Conservation (phyloP, 2,797 vertebrate species). For the Amazonetta brasiliensis region DNA sequence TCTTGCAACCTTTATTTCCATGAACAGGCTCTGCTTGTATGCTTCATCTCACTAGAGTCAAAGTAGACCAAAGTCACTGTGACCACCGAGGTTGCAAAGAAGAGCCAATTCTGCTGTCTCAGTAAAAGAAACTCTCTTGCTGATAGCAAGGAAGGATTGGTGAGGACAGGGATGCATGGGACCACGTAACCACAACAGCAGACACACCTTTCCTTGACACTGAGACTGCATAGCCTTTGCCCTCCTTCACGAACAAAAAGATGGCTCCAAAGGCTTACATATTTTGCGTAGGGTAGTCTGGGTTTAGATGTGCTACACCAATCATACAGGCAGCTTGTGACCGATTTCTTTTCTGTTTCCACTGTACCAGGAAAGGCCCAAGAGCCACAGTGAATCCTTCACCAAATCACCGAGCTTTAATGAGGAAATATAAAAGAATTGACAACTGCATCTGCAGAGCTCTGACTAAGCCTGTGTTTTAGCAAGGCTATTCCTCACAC, state of each 20-base stretch:
- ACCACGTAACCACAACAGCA: not conserved
- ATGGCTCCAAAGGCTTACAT: not conserved
- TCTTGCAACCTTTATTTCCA: not conserved
- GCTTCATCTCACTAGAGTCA: not conserved
- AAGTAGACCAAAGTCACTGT: not conserved
- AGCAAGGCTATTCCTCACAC: constrained; percentile 31
- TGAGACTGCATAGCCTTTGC: not conserved
- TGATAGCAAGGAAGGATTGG: not conserved
- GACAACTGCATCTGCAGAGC: not conserved
- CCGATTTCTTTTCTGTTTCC: not conserved
- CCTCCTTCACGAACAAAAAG: not conserved
- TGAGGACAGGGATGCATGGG: not conserved
- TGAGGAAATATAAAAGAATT: constrained; percentile 1
- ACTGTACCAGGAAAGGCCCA: not conserved
- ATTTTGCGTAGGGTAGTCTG: not conserved
- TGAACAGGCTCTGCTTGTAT: not conserved
- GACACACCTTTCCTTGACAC: not conserved
- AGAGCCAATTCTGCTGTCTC: not conserved
- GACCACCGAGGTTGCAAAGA: not conserved
- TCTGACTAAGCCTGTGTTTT: constrained; percentile 34
- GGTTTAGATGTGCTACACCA: not conserved
- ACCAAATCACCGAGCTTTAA: not conserved
- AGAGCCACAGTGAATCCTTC: not conserved
- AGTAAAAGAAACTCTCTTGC: not conserved
- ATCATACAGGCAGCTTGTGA: not conserved